These are phyloP conservation scores for Chrysaora quinquecirrha DNA, from an alignment of 30 jellyfish, hydroid and myxozoan genomes.

Conservation along the genomic window DNA sequence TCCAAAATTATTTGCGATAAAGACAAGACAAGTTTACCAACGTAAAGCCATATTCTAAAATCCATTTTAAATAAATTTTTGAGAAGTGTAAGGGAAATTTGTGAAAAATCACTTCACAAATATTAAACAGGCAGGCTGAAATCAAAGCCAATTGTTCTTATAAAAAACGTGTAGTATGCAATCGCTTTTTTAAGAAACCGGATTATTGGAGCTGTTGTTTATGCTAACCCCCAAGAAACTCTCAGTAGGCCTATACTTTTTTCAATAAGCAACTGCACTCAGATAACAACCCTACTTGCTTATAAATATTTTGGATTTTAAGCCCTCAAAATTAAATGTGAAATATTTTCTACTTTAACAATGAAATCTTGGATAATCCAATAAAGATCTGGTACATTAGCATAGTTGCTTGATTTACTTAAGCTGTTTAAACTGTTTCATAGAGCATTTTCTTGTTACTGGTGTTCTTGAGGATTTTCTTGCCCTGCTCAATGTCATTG, in stretches of 20 bases:
- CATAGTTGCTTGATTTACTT: slow-evolving; percentile 2
- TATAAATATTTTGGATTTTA: neutral
- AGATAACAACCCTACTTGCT: neutral
- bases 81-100: neutral
- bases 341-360: neutral
- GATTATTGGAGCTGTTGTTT: neutral
- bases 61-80: neutral
- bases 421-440: too few species aligned
- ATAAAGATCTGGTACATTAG: neutral
- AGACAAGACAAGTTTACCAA: too few species aligned
- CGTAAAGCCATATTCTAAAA: neutral
- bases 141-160: too few species aligned
- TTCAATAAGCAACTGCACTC: neutral
- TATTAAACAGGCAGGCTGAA: neutral
- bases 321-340: neutral
- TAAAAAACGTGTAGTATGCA: neutral
- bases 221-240: neutral
- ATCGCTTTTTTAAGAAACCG: neutral
- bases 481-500: too few species aligned
- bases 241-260: neutral
- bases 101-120: neutral
- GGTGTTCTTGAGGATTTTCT: too few species aligned
- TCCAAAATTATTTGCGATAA: too few species aligned
- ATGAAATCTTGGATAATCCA: neutral
- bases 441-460: too few species aligned